A percentile compares a stretch with the other conserved stretches of the same genome.
Evolutionary conservation across 2,797 vertebrate species (phyloP).

Genomic region (Amblyopsis hoosieri): DNA sequence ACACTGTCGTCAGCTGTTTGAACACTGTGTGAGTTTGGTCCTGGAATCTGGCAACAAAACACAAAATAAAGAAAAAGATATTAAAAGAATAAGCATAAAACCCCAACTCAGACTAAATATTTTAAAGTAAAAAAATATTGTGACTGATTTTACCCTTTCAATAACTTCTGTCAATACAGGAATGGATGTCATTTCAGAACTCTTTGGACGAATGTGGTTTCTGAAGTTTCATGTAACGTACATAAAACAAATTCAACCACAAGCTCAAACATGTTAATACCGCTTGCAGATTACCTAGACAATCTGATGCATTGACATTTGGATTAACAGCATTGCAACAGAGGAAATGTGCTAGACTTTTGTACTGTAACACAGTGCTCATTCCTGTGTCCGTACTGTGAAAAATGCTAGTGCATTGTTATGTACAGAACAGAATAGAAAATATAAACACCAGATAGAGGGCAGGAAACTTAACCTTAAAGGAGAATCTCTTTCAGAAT

Average conservation of each 20-base stretch:
- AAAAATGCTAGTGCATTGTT: not conserved
- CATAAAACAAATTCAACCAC: slow-evolving; percentile 4
- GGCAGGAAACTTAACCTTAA: slow-evolving; percentile 61
- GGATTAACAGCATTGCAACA: not conserved
- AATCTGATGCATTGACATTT: not conserved
- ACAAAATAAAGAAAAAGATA: not conserved
- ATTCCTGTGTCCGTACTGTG: too few species aligned
- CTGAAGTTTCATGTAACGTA: slow-evolving; percentile 46
- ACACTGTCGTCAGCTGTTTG: slow-evolving; percentile 24
- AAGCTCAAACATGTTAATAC: not conserved
- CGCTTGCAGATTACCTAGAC: not conserved
- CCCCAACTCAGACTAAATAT: not conserved
- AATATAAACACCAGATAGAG: slow-evolving; percentile 1
- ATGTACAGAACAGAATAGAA: not conserved
- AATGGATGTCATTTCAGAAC: slow-evolving; percentile 50
- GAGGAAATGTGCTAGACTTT: not conserved
- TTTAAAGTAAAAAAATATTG: not conserved
- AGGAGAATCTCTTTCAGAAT: slow-evolving; percentile 75
- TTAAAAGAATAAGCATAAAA: not conserved
- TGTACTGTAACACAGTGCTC: too few species aligned
- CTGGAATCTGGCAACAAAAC: slow-evolving; percentile 35
- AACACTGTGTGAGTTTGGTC: slow-evolving; percentile 50
- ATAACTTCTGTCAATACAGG: slow-evolving; percentile 36
- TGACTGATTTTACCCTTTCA: slow-evolving; percentile 59
- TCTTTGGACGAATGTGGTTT: slow-evolving; percentile 62